Percentiles rank a stretch among this genome's conserved stretches.
Conservation (phyloP, 2,888 invertebrate genomes). For the Hyalella azteca region DNA sequence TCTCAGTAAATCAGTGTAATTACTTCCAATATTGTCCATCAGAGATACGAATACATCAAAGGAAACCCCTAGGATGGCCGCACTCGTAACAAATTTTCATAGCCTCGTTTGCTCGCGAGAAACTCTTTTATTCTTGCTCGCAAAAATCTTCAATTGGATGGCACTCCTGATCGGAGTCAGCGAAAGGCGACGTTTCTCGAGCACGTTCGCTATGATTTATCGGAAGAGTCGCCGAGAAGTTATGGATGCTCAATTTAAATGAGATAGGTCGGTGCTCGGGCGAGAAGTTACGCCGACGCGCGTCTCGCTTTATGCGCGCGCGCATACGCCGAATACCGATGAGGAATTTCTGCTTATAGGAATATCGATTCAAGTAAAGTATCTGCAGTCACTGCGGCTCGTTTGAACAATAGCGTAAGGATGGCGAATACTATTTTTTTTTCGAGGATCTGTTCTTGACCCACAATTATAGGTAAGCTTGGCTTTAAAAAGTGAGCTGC, state of each 20-base stretch:
- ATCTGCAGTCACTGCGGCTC: neutral
- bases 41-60: too few relatives aligned
- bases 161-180: neutral
- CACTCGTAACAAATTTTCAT: too few relatives aligned
- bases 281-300: neutral
- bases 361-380: too few relatives aligned
- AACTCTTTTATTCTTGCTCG: too few relatives aligned
- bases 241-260: slow-evolving; percentile 37
- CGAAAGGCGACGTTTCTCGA: neutral
- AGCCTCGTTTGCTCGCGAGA: too few relatives aligned
- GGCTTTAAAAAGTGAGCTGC: too few relatives aligned
- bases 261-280: slow-evolving; percentile 30
- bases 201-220: slow-evolving; percentile 24
- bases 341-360: neutral
- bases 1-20: too few relatives aligned
- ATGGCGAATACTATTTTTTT: neutral
- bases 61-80: too few relatives aligned
- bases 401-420: neutral
- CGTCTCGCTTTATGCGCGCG: neutral
- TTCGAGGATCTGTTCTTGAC: neutral
- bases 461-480: too few relatives aligned
- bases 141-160: too few relatives aligned
- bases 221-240: slow-evolving; percentile 16
- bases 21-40: too few relatives aligned
- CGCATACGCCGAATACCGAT: neutral